Conservation (phyloP, 1,140 invertebrate genomes). For the Holcopasites calliopsidis region DNA sequence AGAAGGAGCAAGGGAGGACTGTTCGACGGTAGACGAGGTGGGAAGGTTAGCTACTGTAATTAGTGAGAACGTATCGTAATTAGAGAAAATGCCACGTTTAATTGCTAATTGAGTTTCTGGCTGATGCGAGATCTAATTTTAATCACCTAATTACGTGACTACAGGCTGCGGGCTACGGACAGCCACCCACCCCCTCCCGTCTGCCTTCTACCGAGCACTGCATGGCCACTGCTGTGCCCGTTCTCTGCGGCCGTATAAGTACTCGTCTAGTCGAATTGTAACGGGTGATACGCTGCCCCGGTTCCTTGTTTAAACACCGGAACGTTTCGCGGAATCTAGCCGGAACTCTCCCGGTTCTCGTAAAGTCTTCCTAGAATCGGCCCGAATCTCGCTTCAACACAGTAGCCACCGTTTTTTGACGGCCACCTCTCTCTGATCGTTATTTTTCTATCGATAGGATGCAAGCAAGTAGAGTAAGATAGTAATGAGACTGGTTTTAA, state of each 20-base stretch:
- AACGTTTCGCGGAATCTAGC: conserved; percentile 50
- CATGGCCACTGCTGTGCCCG: conserved; percentile 54
- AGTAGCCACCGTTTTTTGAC: too few species aligned
- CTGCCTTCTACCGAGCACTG: conserved; percentile 63
- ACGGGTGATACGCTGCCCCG: conserved; percentile 61
- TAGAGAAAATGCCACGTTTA: conserved; percentile 84
- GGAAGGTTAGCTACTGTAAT: conserved; percentile 78
- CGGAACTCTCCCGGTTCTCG: conserved; percentile 40
- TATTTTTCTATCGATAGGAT: too few species aligned
- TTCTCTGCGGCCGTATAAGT: conserved; percentile 59
- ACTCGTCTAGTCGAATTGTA: conserved; percentile 65
- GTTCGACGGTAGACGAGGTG: conserved; percentile 39
- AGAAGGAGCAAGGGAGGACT: conserved; percentile 35
- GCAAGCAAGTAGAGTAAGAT: too few species aligned
- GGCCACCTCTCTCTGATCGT: not conserved
- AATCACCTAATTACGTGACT: conserved; percentile 84
- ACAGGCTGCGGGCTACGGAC: conserved; percentile 77
- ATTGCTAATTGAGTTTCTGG: conserved; percentile 84
- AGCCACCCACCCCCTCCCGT: conserved; percentile 67
- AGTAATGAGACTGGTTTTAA: too few species aligned
- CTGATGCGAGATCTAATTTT: conserved; percentile 83
- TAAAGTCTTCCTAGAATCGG: not conserved
- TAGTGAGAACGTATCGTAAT: conserved; percentile 83
- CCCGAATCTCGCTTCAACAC: not conserved
- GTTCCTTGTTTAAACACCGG: conserved; percentile 55